phyloP scores from a whole-genome alignment of 2,888 invertebrate species.

The Eupithecia exiguata region DNA sequence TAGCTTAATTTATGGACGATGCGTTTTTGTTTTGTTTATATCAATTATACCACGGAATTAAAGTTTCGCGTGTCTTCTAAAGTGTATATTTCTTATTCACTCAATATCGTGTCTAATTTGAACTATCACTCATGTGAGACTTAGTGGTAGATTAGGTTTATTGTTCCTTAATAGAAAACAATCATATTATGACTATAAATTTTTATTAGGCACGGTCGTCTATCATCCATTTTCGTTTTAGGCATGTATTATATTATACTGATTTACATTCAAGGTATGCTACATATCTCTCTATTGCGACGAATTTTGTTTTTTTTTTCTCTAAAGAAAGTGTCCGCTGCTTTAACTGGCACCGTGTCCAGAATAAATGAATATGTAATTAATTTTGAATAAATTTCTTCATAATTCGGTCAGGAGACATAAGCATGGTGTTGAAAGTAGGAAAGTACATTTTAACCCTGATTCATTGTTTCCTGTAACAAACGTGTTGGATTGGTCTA shows the following conservation, averaged over 20 bases:
- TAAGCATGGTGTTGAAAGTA: conserved; percentile 45
- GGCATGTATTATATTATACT: conserved; percentile 58
- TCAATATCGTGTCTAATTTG: conserved; percentile 57
- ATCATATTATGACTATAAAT: conserved; percentile 71
- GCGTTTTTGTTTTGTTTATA: conserved; percentile 73
- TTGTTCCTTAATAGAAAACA: conserved; percentile 71
- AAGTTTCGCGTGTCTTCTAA: conserved; percentile 65
- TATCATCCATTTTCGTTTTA: conserved; percentile 58
- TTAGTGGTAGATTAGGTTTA: conserved; percentile 57
- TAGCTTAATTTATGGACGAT: conserved; percentile 78
- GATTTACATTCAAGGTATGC: conserved; percentile 75
- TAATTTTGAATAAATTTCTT: conserved; percentile 64
- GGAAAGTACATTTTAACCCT: conserved; percentile 51
- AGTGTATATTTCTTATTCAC: conserved; percentile 49
- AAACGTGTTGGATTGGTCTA: background rate
- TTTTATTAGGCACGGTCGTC: conserved; percentile 69
- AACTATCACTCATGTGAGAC: conserved; percentile 58
- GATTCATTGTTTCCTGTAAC: conserved; percentile 14
- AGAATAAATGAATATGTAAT: conserved; percentile 76
- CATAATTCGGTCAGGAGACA: conserved; percentile 47
- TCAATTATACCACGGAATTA: conserved; percentile 74
- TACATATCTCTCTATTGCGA: conserved; percentile 61
- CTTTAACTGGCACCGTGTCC: conserved; percentile 63
- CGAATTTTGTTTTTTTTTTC: conserved; percentile 60
- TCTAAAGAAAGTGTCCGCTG: conserved; percentile 57